Conservation (phyloP, 2,888 invertebrate genomes). For the Erpobdella octoculata region DNA sequence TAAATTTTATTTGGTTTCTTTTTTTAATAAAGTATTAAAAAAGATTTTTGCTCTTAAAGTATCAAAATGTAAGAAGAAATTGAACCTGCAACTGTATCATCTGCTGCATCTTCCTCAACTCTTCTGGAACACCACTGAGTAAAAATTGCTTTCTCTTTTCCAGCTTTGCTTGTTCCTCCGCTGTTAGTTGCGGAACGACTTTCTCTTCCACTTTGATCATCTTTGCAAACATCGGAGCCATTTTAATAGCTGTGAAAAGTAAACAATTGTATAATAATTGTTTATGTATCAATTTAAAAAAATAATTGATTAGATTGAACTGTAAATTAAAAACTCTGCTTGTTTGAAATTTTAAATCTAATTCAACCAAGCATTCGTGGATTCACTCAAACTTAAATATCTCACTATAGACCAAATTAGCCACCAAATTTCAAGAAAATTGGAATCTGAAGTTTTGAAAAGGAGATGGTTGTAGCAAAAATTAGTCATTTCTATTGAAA, state of each 20-base stretch:
- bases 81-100: background rate
- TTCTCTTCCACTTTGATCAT: background rate
- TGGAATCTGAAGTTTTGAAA: too few species aligned
- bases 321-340: too few species aligned
- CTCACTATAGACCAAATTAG: too few species aligned
- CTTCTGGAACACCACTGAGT: constrained; percentile 47
- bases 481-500: too few species aligned
- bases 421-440: too few species aligned
- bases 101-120: constrained; percentile 39
- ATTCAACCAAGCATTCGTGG: too few species aligned
- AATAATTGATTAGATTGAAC: too few species aligned
- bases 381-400: too few species aligned
- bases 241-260: constrained; percentile 13
- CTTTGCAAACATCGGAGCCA: constrained; percentile 35
- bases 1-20: too few species aligned
- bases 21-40: background rate
- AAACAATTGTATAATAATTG: background rate
- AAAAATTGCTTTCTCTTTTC: constrained; percentile 42
- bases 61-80: background rate
- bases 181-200: too few species aligned
- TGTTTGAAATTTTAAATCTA: too few species aligned
- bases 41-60: background rate
- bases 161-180: constrained; percentile 23
- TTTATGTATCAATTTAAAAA: background rate
- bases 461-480: too few species aligned